These are phyloP conservation scores for Montipora foliosa DNA, from an alignment of 64 coral and sea anemone genomes.

Conservation along the genomic window DNA sequence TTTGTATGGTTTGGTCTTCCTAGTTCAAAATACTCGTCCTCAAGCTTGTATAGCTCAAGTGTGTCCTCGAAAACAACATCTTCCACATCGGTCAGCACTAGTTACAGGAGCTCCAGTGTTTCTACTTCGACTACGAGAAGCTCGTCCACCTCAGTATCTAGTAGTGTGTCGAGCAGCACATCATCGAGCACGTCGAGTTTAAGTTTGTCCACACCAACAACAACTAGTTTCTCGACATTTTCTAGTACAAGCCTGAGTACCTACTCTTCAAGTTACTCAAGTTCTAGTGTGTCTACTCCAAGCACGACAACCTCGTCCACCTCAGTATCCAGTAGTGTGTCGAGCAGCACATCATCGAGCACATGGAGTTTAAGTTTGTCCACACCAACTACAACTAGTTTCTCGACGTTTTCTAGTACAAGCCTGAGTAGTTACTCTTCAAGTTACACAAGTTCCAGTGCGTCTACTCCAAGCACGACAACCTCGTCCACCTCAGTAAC, in stretches of 20 bases:
- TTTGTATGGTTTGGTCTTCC: too few relatives aligned
- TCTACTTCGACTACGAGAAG: neutral
- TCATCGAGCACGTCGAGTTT: neutral
- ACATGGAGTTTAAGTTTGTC: too few relatives aligned
- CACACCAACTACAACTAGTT: too few relatives aligned
- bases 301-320: too few relatives aligned
- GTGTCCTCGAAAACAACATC: too few relatives aligned
- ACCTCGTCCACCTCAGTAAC: conserved; percentile 17
- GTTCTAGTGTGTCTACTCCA: too few relatives aligned
- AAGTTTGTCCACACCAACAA: neutral
- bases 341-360: neutral
- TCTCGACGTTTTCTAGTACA: too few relatives aligned
- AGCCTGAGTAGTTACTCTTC: neutral
- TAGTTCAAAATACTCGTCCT: too few relatives aligned
- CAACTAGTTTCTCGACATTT: neutral
- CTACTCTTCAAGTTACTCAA: too few relatives aligned
- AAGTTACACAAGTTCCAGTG: neutral
- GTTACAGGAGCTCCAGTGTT: neutral
- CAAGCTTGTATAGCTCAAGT: too few relatives aligned
- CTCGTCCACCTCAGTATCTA: neutral
- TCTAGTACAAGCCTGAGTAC: neutral
- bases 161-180: neutral
- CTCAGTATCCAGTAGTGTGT: too few relatives aligned
- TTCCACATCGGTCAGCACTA: too few relatives aligned
- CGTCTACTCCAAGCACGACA: conserved; percentile 51